These are phyloP conservation scores for Ailuropoda melanoleuca DNA, from an alignment of 2,113 vertebrate genomes.

Conservation along the genomic window DNA sequence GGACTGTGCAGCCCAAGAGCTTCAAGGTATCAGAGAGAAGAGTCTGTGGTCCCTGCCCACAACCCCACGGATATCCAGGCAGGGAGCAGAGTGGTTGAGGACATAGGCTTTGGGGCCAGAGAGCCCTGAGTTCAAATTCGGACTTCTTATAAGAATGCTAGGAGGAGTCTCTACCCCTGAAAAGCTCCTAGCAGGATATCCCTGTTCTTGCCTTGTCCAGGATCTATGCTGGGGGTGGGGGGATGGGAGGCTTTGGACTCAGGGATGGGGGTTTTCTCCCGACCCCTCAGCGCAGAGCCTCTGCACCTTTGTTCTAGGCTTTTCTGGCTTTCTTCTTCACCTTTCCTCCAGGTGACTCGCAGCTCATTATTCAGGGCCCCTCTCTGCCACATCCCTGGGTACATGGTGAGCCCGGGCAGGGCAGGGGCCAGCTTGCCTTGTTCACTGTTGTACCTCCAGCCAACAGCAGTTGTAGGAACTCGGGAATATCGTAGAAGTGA, in stretches of 20 bases:
- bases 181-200: not conserved
- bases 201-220: not conserved
- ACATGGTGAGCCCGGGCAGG: not conserved
- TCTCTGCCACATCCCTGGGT: too few relatives aligned
- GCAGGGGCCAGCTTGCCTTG: not conserved
- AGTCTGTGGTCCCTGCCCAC: not conserved
- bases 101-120: not conserved
- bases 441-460: rapidly evolving
- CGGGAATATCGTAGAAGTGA: not conserved
- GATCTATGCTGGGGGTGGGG: not conserved
- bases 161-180: too few relatives aligned
- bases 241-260: not conserved
- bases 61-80: rapidly evolving
- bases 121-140: not conserved
- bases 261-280: not conserved
- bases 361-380: not conserved
- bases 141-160: rapidly evolving
- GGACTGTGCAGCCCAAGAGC: not conserved
- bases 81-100: not conserved
- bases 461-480: not conserved
- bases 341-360: not conserved
- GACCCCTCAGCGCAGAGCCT: not conserved
- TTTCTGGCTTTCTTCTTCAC: not conserved
- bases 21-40: not conserved
- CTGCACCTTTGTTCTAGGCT: not conserved